phyloP scores from a whole-genome alignment of 2,888 invertebrate species.

The Melangyna quadrimaculata region DNA sequence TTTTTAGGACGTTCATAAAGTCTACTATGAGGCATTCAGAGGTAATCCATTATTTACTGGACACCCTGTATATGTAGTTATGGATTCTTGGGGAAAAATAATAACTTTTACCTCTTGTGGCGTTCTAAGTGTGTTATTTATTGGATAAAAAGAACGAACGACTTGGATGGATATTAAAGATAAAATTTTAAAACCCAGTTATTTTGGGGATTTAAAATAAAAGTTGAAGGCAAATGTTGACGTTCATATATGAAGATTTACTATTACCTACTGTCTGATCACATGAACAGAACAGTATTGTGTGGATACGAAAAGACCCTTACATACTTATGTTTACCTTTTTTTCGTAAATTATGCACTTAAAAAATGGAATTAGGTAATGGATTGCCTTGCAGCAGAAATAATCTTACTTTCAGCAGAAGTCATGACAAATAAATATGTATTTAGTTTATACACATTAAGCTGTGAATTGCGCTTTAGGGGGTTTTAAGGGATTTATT shows the following conservation, averaged over 20 bases:
- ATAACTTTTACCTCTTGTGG: slow-evolving; percentile 20
- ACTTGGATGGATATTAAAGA: slow-evolving; percentile 7
- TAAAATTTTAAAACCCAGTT: slow-evolving; percentile 7
- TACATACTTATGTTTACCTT: background rate
- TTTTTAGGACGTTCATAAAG: too few relatives aligned
- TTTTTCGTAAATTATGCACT: background rate
- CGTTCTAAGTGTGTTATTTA: slow-evolving; percentile 27
- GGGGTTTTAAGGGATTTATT: too few relatives aligned
- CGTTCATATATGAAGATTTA: background rate
- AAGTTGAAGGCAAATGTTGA: background rate
- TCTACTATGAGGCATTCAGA: too few relatives aligned
- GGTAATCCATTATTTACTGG: too few relatives aligned
- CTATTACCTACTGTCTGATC: too few relatives aligned
- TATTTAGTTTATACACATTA: too few relatives aligned
- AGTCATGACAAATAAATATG: too few relatives aligned
- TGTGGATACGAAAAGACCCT: background rate
- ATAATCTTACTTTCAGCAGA: too few relatives aligned
- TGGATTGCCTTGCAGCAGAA: background rate
- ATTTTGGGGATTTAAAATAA: background rate
- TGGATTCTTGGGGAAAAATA: background rate
- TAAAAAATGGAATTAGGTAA: background rate
- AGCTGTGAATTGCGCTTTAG: too few relatives aligned
- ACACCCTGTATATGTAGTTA: background rate
- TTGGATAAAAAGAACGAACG: slow-evolving; percentile 20
- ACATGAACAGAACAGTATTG: too few relatives aligned